A percentile compares a stretch with the other conserved stretches of the same genome.
Evolutionary conservation across 2,888 invertebrate genomes (phyloP).

Genomic region (Hesperia comma): DNA sequence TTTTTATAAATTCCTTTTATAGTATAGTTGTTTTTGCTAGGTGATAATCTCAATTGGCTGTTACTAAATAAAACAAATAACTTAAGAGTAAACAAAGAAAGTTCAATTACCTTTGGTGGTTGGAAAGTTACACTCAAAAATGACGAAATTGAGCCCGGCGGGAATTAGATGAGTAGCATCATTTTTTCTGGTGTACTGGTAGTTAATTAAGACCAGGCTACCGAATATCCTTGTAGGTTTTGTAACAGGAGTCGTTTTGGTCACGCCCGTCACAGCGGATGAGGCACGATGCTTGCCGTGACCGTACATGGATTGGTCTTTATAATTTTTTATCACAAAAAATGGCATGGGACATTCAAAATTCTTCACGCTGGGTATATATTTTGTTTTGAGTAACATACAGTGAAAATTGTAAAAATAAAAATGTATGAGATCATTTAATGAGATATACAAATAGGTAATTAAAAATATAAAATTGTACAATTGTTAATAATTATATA

Average conservation of each 20-base stretch:
- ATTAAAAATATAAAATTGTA: too few relatives aligned
- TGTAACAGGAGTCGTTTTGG: slow-evolving; percentile 58
- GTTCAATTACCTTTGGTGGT: slow-evolving; percentile 29
- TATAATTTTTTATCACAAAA: background rate
- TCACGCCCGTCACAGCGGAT: slow-evolving; percentile 51
- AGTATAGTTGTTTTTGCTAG: too few relatives aligned
- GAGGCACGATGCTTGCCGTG: slow-evolving; percentile 50
- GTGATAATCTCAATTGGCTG: slow-evolving; percentile 1
- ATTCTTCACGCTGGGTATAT: too few relatives aligned
- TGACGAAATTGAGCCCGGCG: slow-evolving; percentile 47
- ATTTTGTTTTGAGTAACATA: too few relatives aligned
- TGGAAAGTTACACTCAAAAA: slow-evolving; percentile 36
- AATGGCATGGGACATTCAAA: too few relatives aligned
- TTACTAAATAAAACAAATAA: slow-evolving; percentile 14
- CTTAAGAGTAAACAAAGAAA: slow-evolving; percentile 7
- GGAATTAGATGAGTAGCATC: slow-evolving; percentile 55
- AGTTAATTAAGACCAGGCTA: slow-evolving; percentile 60
- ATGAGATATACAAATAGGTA: too few relatives aligned
- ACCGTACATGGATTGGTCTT: slow-evolving; percentile 8
- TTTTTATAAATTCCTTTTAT: too few relatives aligned
- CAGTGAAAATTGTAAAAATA: too few relatives aligned
- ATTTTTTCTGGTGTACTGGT: slow-evolving; percentile 47
- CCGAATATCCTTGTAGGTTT: slow-evolving; percentile 57
- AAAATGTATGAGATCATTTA: background rate
- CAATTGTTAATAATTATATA: too few relatives aligned